Base-by-base conservation (phyloP, 1,140 invertebrate species). In the Holcopasites calliopsidis region DNA sequence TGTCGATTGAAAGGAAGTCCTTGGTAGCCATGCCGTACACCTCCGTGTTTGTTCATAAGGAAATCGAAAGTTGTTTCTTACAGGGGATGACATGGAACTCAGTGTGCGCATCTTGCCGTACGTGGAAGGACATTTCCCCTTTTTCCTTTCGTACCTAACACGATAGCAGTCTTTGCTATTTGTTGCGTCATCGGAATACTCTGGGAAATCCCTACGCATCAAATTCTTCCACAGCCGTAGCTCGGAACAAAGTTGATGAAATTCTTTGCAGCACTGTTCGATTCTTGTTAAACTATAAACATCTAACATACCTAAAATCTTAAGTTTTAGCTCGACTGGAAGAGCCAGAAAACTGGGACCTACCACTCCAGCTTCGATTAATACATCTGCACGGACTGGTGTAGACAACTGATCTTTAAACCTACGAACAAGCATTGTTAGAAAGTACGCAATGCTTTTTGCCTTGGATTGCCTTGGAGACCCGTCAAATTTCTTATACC, bases 391-490 rank as follows among this genome's bases (percentile, higher is more conserved):
- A 28, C 82, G 83, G 23, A 88, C 58, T 49, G 86, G 87, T 26
- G 73, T 83, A 2, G 72, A 57, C 31, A 90, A 3, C 11, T 33
- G 38, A 26, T 90, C 74, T 70, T 89, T 90, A 55, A 89, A 89
- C 38, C 88, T 89, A 38, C 8, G 23, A 44, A 2, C 18, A n/a
- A 21, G 28, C 6, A 52, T 55, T 42, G 35, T 28, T 18, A 62
- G 4, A 44, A 1, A n/a, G 50, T 58, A 60, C 8, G 21, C 3
- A 18, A 18, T 33, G 35, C 40, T 49, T 28, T 35, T 50, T 11
- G 3, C 6, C 10, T 47, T 28, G 57, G 31, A 47, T n/a, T n/a
- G n/a, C n/a, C n/a, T n/a, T n/a, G n/a, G n/a, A n/a, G n/a, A n/a
- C n/a, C n/a, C n/a, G n/a, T n/a, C n/a, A n/a, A n/a, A n/a, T 55